Conservation (phyloP, 2,888 invertebrate species). For the Hololepta plana region DNA sequence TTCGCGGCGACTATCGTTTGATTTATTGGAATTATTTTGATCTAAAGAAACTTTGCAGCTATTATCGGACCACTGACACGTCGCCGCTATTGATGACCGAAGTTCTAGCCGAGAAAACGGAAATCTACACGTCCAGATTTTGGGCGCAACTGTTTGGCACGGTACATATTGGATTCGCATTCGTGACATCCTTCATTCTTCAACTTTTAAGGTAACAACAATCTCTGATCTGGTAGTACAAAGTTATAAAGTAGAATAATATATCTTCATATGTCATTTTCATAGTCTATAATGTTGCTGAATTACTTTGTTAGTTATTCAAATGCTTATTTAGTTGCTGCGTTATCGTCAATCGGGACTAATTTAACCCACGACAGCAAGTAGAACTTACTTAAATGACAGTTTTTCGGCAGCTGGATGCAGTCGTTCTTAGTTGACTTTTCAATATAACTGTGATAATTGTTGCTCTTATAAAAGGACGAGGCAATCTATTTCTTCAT, state of each 20-base stretch:
- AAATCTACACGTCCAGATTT: conserved; percentile 37
- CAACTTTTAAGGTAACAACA: conserved; percentile 32
- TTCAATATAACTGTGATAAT: too few species aligned
- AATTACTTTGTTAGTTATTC: too few species aligned
- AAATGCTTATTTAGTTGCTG: too few species aligned
- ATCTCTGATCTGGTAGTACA: not conserved
- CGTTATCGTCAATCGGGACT: too few species aligned
- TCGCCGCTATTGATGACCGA: conserved; percentile 39
- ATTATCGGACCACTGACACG: conserved; percentile 41
- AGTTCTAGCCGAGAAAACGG: conserved; percentile 37
- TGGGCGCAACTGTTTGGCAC: conserved; percentile 51
- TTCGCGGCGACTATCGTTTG: too few species aligned
- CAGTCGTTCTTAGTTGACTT: too few species aligned
- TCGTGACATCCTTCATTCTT: conserved; percentile 39
- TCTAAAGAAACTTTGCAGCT: conserved; percentile 21
- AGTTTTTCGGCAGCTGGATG: too few species aligned
- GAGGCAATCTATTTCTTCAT: too few species aligned
- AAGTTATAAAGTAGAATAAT: not conserved
- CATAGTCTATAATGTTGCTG: too few species aligned
- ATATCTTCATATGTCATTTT: not conserved
- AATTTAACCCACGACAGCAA: too few species aligned
- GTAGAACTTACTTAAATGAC: too few species aligned
- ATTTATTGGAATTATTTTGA: not conserved
- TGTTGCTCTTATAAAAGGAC: too few species aligned
- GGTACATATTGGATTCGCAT: conserved; percentile 39